These are phyloP conservation scores for Laspeyria flexula DNA, from an alignment of 2,888 invertebrate genomes.

Conservation along the genomic window DNA sequence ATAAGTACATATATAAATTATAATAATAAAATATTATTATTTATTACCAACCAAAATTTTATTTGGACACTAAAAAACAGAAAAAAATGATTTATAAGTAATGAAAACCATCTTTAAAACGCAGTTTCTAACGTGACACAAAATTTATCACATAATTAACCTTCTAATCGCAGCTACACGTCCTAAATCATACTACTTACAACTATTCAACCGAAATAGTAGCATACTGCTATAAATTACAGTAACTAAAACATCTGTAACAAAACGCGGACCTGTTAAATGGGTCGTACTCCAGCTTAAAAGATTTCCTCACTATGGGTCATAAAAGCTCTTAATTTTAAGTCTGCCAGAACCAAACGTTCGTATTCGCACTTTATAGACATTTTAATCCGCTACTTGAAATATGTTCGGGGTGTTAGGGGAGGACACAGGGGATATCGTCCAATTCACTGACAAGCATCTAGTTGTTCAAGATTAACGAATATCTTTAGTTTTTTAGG, in stretches of 20 bases:
- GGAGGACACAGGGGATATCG: slow-evolving; percentile 51
- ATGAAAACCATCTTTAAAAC: too few relatives aligned
- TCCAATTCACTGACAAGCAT: slow-evolving; percentile 70
- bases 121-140: too few relatives aligned
- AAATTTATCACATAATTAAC: background rate
- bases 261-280: slow-evolving; percentile 56
- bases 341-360: slow-evolving; percentile 79
- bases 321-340: slow-evolving; percentile 67
- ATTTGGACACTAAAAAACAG: too few relatives aligned
- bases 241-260: slow-evolving; percentile 49
- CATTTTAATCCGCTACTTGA: slow-evolving; percentile 83
- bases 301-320: slow-evolving; percentile 53
- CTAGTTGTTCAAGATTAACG: slow-evolving; percentile 66
- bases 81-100: too few relatives aligned
- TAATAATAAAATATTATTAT: too few relatives aligned
- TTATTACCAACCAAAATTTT: too few relatives aligned
- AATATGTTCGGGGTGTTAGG: slow-evolving; percentile 68
- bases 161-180: slow-evolving; percentile 2
- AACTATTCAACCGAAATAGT: slow-evolving; percentile 13
- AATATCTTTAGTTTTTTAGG: slow-evolving; percentile 61
- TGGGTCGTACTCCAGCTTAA: slow-evolving; percentile 66
- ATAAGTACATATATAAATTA: too few relatives aligned
- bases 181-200: slow-evolving; percentile 5
- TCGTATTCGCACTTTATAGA: slow-evolving; percentile 78
- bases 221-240: slow-evolving; percentile 36